Evolutionary conservation across 2,888 invertebrate species (phyloP), one percentile per base, ranked within the genome.

Genomic region (Sinotaia quadrata): DNA sequence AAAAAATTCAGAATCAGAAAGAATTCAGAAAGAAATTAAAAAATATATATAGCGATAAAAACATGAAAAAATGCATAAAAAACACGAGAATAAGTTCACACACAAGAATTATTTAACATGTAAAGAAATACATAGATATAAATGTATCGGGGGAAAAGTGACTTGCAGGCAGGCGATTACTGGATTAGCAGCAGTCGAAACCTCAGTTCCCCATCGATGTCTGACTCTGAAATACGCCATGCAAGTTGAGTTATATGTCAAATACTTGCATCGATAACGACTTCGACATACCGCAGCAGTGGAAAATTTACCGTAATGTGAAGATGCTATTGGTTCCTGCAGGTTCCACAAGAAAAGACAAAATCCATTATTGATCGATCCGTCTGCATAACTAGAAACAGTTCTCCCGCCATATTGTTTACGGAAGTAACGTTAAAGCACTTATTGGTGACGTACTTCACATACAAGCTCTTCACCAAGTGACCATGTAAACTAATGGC

Each of bases 351-450:
- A 52, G 37, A 31, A 34, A 56, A 54, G 65, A 65, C 65, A 65
- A 56, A 71, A 68, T 57, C 62, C 71, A 62, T 72, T 73, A 76
- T 76, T 71, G 74, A 76, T 76, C 73, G 72, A 36, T 66, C 49
- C 62, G 66, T 62, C 62, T 58, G 61, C 58, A 47, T 7, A 47
- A 24, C 47, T n/a, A 21, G 27, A 61, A 44, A 67, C 62, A 56
- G 49, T 57, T 61, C 47, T 44, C 34, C 58, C 71, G 71, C 75
- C 75, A 74, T 74, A 69, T 60, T 81, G 79, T 83, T 83, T 83
- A 83, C 83, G 81, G 83, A 81, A 78, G 75, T 82, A 79, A 78
- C 78, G 80, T 75, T 49, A 67, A 49, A 65, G 68, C 70, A 57
- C 12, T 15, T 37, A 51, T 5, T 33, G 36, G 49, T 70, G 73